phyloP scores from a whole-genome alignment of 2,888 invertebrate genomes.

The Oegoconia quadripuncta region DNA sequence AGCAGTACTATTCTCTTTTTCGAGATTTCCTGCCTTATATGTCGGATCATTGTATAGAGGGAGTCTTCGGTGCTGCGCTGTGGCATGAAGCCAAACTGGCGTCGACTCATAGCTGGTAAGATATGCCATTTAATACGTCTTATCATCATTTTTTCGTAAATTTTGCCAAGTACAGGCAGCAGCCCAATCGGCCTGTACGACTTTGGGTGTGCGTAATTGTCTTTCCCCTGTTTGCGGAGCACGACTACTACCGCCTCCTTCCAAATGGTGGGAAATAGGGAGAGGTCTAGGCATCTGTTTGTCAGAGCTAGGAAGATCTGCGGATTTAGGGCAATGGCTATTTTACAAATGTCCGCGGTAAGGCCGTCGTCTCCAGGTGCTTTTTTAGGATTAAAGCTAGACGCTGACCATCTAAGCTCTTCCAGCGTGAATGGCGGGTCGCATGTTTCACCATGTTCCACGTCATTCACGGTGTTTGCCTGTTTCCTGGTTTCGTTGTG shows the following conservation, averaged over 20 bases:
- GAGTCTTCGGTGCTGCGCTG: too few relatives aligned
- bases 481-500: neutral
- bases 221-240: neutral
- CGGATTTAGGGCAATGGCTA: neutral
- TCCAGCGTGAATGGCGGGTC: neutral
- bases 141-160: neutral
- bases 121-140: neutral
- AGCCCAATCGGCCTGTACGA: neutral
- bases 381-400: constrained; percentile 14
- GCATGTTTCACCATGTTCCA: neutral
- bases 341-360: constrained; percentile 9
- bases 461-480: neutral
- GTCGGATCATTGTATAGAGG: too few relatives aligned
- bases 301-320: neutral
- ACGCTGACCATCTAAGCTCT: constrained; percentile 1
- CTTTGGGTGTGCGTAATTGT: neutral
- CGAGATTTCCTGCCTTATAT: too few relatives aligned
- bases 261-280: constrained; percentile 7
- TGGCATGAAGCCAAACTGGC: too few relatives aligned
- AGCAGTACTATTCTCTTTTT: too few relatives aligned
- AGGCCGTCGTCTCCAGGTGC: constrained; percentile 17
- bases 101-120: too few relatives aligned
- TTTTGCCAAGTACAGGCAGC: neutral
- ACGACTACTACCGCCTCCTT: neutral
- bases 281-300: neutral